phyloP scores from a whole-genome alignment of 2,888 invertebrate species.

The Calliopum simillimum region DNA sequence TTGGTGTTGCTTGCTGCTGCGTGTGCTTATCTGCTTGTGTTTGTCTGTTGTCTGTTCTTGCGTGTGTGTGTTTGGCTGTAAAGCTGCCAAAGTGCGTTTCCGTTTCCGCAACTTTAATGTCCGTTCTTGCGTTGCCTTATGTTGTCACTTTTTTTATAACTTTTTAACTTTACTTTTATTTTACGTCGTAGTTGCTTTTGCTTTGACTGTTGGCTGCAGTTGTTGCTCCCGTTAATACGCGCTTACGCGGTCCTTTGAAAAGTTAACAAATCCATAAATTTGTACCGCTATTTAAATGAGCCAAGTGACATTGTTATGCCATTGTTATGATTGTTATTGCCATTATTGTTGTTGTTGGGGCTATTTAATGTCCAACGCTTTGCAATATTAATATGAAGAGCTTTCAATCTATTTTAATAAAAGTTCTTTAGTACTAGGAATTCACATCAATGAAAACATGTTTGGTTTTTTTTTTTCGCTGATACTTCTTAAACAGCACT shows the following conservation, averaged over 20 bases:
- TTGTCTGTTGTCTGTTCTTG: constrained; percentile 12
- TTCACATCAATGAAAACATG: neutral
- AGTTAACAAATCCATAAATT: constrained; percentile 13
- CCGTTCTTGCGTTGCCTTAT: neutral
- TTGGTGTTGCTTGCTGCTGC: constrained; percentile 1
- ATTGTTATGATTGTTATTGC: constrained; percentile 1
- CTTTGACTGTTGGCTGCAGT: too few relatives aligned
- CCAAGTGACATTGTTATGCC: neutral
- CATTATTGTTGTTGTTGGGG: constrained; percentile 19
- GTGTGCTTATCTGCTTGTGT: constrained; percentile 1
- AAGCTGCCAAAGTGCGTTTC: constrained; percentile 15
- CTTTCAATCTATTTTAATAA: constrained; percentile 17
- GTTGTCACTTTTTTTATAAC: constrained; percentile 18
- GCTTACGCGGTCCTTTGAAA: neutral
- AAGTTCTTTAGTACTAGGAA: neutral
- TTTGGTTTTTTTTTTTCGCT: too few relatives aligned
- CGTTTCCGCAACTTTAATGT: constrained; percentile 31
- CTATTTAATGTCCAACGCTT: neutral
- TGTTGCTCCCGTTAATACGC: neutral
- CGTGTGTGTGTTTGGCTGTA: neutral
- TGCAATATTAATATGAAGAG: constrained; percentile 6
- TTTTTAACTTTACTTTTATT: too few relatives aligned
- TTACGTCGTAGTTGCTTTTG: too few relatives aligned
- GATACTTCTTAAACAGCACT: too few relatives aligned
- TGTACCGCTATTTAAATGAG: constrained; percentile 24